These are phyloP conservation scores for Desmophyllum pertusum DNA, from an alignment of 92 coral and sea anemone species.

Conservation along the genomic window DNA sequence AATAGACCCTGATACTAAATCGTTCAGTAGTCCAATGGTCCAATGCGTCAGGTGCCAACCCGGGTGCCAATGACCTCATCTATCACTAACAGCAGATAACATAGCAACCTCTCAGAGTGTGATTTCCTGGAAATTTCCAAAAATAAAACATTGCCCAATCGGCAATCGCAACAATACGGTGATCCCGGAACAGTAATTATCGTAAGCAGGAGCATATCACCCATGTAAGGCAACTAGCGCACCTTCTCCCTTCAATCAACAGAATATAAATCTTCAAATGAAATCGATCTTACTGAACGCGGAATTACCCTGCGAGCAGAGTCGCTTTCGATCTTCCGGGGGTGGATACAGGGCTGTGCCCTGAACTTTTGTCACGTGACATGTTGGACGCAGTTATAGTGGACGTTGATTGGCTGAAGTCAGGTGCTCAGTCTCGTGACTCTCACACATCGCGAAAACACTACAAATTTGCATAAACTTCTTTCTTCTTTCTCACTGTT, in stretches of 20 bases:
- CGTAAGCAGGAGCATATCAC: too few species aligned
- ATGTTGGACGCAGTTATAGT: not conserved
- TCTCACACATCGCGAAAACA: not conserved
- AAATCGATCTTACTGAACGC: not conserved
- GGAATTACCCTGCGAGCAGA: not conserved
- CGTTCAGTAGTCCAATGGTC: too few species aligned
- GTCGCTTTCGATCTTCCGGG: constrained; percentile 1
- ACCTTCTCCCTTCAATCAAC: not conserved
- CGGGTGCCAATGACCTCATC: not conserved
- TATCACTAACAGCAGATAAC: too few species aligned
- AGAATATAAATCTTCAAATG: not conserved
- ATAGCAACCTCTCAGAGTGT: too few species aligned
- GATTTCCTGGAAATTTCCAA: too few species aligned
- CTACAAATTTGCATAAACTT: not conserved
- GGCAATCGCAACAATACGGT: not conserved
- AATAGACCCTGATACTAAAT: not conserved
- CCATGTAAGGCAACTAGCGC: not conserved
- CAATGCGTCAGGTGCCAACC: too few species aligned
- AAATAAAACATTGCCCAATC: not conserved
- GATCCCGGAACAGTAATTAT: too few species aligned
- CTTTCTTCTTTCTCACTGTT: too few species aligned
- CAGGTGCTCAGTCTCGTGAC: constrained; percentile 24
- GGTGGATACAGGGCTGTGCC: constrained; percentile 15
- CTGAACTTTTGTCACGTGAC: not conserved
- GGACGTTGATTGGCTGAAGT: constrained; percentile 14